Percentiles rank a stretch among this genome's conserved stretches.
phyloP scores from a whole-genome alignment of 2,888 invertebrate genomes.

The Acholoe squamosa region DNA sequence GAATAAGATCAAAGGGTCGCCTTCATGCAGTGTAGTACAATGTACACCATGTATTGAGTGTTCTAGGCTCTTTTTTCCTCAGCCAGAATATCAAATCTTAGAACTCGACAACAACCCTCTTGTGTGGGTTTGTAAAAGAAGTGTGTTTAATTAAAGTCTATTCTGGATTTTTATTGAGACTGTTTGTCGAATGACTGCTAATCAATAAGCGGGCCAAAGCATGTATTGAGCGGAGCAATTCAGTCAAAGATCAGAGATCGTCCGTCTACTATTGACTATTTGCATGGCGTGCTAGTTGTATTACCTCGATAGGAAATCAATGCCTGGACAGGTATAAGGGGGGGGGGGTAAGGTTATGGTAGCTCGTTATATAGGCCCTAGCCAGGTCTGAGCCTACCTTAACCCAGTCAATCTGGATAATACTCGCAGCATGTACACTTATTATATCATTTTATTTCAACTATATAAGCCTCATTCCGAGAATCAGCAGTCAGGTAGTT shows the following conservation, averaged over 20 bases:
- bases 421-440: background rate
- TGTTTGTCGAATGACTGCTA: background rate
- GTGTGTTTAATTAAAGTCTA: slow-evolving; percentile 18
- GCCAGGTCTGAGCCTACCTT: background rate
- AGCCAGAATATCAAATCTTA: no score
- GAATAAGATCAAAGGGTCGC: no score
- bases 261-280: slow-evolving; percentile 20
- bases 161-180: background rate
- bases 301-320: slow-evolving; percentile 36
- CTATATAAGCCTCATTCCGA: no score
- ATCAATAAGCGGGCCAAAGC: slow-evolving; percentile 52
- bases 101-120: no score
- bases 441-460: no score
- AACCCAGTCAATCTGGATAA: background rate
- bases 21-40: no score
- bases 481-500: no score
- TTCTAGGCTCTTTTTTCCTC: no score
- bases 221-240: slow-evolving; percentile 33
- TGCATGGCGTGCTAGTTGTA: slow-evolving; percentile 13
- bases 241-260: slow-evolving; percentile 46
- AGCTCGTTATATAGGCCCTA: background rate
- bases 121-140: background rate
- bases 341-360: background rate
- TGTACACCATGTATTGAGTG: no score
- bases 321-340: background rate